Conservation (phyloP, 2,797 vertebrate species). For the Rhadinocentrus ornatus region DNA sequence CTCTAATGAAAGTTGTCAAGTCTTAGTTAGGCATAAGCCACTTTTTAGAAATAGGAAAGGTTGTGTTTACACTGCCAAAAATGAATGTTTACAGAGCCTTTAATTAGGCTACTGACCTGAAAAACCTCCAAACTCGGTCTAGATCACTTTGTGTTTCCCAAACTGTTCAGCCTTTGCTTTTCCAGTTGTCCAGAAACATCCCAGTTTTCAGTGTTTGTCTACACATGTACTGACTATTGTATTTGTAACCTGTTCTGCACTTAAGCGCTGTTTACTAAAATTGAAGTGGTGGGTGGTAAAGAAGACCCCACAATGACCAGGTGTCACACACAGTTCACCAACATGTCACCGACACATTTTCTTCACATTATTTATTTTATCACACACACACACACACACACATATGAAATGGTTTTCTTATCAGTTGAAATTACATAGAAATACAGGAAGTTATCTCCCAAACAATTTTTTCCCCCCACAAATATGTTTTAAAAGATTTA, state of each 20-base stretch:
- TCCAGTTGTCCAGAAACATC: constrained; percentile 62
- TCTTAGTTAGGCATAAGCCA: constrained; percentile 50
- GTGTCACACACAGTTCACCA: constrained; percentile 29
- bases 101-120: constrained; percentile 48
- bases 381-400: neutral
- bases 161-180: constrained; percentile 41
- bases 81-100: constrained; percentile 58
- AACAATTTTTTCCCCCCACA: neutral
- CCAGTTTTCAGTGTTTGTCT: constrained; percentile 9
- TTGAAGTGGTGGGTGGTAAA: constrained; percentile 57
- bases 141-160: constrained; percentile 43
- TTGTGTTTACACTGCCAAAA: constrained; percentile 56
- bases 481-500: neutral
- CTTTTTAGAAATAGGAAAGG: constrained; percentile 49
- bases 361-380: neutral
- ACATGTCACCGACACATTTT: constrained; percentile 9
- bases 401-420: neutral
- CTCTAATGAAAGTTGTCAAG: constrained; percentile 37
- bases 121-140: constrained; percentile 40
- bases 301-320: constrained; percentile 63
- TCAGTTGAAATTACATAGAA: neutral
- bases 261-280: constrained; percentile 46
- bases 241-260: constrained; percentile 50
- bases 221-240: constrained; percentile 23
- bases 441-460: neutral